Conservation (phyloP, 2,797 vertebrate species). For the Parotocinclus haroldoi region DNA sequence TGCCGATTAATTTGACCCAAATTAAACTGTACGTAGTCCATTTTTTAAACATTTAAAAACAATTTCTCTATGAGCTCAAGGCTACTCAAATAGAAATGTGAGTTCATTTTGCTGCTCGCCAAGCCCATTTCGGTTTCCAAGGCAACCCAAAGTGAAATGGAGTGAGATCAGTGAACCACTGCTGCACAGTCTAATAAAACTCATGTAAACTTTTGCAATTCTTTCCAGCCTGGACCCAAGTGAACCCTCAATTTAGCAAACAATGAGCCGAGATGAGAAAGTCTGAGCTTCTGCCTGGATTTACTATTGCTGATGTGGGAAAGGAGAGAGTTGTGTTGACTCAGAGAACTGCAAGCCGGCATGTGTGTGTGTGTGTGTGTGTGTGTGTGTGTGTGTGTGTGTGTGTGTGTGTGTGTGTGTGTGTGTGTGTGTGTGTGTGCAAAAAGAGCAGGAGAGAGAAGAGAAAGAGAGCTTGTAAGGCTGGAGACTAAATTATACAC, state of each 20-base stretch:
- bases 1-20: too few species aligned
- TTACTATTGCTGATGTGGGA: slow-evolving; percentile 40
- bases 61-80: neutral
- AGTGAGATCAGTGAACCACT: slow-evolving; percentile 61
- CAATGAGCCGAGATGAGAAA: slow-evolving; percentile 32
- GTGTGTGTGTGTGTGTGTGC: slow-evolving; percentile 9
- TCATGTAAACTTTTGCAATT: slow-evolving; percentile 34
- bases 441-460: too few species aligned
- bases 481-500: slow-evolving; percentile 29
- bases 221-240: slow-evolving; percentile 15
- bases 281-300: slow-evolving; percentile 22
- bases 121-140: slow-evolving; percentile 45
- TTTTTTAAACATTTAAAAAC: too few species aligned
- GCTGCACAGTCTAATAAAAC: slow-evolving; percentile 44
- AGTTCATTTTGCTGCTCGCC: slow-evolving; percentile 49
- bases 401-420: slow-evolving; percentile 8
- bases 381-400: slow-evolving; percentile 9
- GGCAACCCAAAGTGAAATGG: slow-evolving; percentile 56
- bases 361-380: slow-evolving; percentile 8
- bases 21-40: too few species aligned
- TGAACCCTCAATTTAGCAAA: slow-evolving; percentile 38
- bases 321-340: slow-evolving; percentile 43
- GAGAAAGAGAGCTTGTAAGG: slow-evolving; percentile 8
- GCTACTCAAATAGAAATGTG: slow-evolving; percentile 22
- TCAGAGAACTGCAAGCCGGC: slow-evolving; percentile 21